phyloP scores from a whole-genome alignment of 2,113 vertebrate genomes.

The Syrrhaptes paradoxus region DNA sequence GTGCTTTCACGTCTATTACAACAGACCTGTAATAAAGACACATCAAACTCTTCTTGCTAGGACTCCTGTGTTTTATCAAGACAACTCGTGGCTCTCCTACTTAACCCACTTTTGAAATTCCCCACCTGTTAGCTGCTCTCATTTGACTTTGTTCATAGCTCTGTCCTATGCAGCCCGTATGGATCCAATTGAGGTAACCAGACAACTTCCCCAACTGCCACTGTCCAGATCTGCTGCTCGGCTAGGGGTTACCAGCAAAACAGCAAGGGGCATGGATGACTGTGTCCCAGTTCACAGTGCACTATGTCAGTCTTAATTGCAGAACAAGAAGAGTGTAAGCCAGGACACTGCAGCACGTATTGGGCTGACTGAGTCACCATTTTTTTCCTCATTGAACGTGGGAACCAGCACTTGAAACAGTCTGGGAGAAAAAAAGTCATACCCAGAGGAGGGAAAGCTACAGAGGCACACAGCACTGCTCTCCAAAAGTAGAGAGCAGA shows the following conservation, averaged over 20 bases:
- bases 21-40: background rate
- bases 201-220: background rate
- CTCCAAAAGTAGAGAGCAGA: background rate
- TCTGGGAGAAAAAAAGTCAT: background rate
- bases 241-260: background rate
- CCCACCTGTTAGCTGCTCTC: background rate
- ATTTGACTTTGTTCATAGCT: background rate
- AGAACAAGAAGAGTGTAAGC: background rate
- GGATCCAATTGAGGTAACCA: background rate
- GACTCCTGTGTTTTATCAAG: background rate
- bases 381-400: background rate
- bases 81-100: background rate
- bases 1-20: background rate
- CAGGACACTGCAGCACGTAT: background rate
- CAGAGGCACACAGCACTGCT: background rate
- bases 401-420: background rate
- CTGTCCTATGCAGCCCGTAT: rapidly evolving
- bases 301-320: background rate
- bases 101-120: background rate
- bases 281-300: background rate
- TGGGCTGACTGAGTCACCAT: background rate
- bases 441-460: background rate
- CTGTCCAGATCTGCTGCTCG: background rate
- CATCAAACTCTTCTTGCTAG: background rate
- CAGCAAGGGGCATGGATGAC: background rate